Conservation (phyloP, 2,113 vertebrate species). For the Plecotus auritus region DNA sequence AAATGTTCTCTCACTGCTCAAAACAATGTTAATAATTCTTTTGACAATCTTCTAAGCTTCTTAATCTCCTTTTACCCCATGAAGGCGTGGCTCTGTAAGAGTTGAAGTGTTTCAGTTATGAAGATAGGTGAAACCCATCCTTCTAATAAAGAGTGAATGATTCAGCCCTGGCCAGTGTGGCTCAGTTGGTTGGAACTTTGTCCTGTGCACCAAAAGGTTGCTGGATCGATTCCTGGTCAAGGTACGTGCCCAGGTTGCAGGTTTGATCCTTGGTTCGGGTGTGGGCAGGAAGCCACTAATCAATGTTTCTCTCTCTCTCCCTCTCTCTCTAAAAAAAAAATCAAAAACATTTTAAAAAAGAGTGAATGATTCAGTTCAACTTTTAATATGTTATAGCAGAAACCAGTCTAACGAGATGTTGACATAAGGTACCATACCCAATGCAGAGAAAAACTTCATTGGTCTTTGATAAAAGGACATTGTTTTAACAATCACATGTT, state of each 20-base stretch:
- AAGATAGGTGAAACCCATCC: slow-evolving; percentile 37
- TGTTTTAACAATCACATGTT: neutral
- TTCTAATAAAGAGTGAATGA: slow-evolving; percentile 28
- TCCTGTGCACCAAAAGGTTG: no score
- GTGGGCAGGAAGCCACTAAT: no score
- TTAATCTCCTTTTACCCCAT: neutral
- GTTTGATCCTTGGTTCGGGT: no score
- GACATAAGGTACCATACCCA: neutral
- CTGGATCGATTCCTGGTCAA: no score
- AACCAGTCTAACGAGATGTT: neutral
- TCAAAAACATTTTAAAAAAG: neutral
- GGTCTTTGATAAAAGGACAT: slow-evolving; percentile 20
- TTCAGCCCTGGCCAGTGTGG: neutral
- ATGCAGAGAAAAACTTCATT: neutral
- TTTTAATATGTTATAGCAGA: slow-evolving; percentile 9
- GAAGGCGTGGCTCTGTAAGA: neutral
- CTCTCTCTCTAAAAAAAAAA: no score
- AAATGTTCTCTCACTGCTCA: neutral
- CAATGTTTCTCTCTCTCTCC: no score
- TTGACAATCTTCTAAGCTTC: neutral
- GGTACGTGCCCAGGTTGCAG: no score
- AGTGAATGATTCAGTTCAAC: neutral
- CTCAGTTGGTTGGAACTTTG: no score
- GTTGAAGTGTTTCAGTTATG: slow-evolving; percentile 6
- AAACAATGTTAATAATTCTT: neutral